A percentile compares a stretch with the other conserved stretches of the same genome.
These are phyloP conservation scores for Mus caroli DNA, from an alignment of 2,797 vertebrate species.

Conservation along the genomic window DNA sequence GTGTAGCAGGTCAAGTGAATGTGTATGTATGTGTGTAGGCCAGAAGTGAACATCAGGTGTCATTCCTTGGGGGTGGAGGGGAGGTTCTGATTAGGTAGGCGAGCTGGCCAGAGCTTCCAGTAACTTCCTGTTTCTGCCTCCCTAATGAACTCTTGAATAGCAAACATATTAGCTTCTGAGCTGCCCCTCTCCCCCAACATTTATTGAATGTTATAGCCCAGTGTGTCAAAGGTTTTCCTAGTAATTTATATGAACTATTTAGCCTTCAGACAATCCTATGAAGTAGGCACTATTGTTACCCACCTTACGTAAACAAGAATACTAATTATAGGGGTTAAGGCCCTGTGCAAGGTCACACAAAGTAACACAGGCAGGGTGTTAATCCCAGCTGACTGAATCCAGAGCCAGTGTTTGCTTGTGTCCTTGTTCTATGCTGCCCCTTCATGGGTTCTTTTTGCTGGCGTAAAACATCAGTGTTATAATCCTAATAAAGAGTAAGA, in stretches of 20 bases:
- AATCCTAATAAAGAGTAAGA: not conserved
- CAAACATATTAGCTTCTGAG: not conserved
- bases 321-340: not conserved
- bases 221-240: not conserved
- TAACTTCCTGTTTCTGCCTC: not conserved
- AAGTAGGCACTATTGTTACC: not conserved
- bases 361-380: not conserved
- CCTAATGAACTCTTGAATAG: not conserved
- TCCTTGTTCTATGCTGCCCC: not conserved
- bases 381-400: not conserved
- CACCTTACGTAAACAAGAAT: slow-evolving; percentile 22
- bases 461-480: not conserved
- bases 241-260: slow-evolving; percentile 9
- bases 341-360: slow-evolving; percentile 22
- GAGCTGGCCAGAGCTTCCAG: not conserved
- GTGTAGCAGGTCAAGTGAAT: not conserved
- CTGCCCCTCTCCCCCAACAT: not conserved
- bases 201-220: slow-evolving; percentile 4
- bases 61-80: not conserved
- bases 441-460: not conserved
- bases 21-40: not conserved
- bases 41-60: not conserved
- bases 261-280: not conserved
- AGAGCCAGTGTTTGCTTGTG: not conserved
- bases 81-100: not conserved